Conservation (phyloP, 2,113 vertebrate genomes). For the Phalacrocorax pelagicus region DNA sequence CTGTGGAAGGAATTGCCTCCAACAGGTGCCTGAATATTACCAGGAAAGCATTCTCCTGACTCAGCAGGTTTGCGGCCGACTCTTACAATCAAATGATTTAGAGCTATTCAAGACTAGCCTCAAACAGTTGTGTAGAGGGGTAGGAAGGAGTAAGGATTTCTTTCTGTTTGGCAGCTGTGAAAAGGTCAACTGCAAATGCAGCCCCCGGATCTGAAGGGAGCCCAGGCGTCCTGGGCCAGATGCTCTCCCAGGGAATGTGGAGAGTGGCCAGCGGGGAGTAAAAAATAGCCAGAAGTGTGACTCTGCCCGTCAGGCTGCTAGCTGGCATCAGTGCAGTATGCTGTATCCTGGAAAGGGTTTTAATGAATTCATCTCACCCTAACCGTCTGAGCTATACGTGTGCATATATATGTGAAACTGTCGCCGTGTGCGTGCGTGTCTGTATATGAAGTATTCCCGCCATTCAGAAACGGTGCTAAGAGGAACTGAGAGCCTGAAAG, state of each 20-base stretch:
- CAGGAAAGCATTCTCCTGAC: constrained; percentile 15
- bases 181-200: constrained; percentile 40
- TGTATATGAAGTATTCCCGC: not conserved
- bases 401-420: not conserved
- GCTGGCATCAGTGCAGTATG: not conserved
- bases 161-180: constrained; percentile 7
- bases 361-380: not conserved
- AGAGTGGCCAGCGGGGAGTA: constrained; percentile 9
- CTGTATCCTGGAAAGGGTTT: not conserved
- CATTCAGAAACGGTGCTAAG: not conserved
- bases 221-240: not conserved
- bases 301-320: constrained; percentile 11
- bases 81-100: constrained; percentile 24
- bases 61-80: constrained; percentile 7
- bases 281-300: constrained; percentile 47
- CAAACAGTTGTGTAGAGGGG: constrained; percentile 8
- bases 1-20: constrained; percentile 41
- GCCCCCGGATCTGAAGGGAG: not conserved
- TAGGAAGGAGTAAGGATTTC: constrained; percentile 29
- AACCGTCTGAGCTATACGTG: not conserved
- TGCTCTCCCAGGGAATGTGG: constrained; percentile 4
- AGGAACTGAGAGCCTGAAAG: not conserved
- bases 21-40: constrained; percentile 37
- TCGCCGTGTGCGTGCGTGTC: not conserved
- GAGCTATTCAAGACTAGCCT: constrained; percentile 14